Evolutionary conservation across 2,797 vertebrate genomes (phyloP).

Genomic region (Apogon hyalosoma): DNA sequence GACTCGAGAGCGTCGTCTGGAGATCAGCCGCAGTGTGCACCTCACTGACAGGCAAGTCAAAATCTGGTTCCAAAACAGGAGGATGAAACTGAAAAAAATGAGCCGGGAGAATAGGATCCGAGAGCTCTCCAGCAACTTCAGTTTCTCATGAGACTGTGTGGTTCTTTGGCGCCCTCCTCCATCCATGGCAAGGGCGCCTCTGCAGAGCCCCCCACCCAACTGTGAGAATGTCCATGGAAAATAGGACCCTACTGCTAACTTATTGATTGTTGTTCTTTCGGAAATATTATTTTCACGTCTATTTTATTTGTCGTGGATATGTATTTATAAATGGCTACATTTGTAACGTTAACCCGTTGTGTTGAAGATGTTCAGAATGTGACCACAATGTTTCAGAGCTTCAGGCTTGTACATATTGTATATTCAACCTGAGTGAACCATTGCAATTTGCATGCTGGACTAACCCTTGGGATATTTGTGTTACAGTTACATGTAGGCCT

Average conservation of each 20-base stretch:
- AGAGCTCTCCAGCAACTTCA: conserved; percentile 97
- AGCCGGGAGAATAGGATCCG: conserved; percentile 97
- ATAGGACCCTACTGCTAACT: conserved; percentile 80
- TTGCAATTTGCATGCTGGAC: conserved; percentile 82
- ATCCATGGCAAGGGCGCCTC: conserved; percentile 67
- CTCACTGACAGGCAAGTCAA: conserved; percentile 98
- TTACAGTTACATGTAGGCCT: conserved; percentile 59
- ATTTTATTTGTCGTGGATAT: conserved; percentile 74
- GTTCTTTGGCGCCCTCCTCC: conserved; percentile 71
- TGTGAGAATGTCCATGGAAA: conserved; percentile 74
- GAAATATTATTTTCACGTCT: conserved; percentile 70
- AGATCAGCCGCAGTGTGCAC: conserved; percentile 88
- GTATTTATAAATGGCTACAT: conserved; percentile 79
- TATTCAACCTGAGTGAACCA: conserved; percentile 65
- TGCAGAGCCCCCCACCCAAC: conserved; percentile 47
- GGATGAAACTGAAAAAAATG: conserved; percentile 99
- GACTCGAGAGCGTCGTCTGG: conserved; percentile 96
- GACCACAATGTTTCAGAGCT: conserved; percentile 70
- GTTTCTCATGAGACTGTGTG: conserved; percentile 90
- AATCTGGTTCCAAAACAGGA: conserved; percentile 98
- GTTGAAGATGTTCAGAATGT: conserved; percentile 66
- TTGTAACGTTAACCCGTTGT: conserved; percentile 66
- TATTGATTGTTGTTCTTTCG: conserved; percentile 82
- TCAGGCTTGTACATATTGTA: conserved; percentile 79
- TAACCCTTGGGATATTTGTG: conserved; percentile 64